Evolutionary conservation across 2,797 vertebrate species (phyloP).

Genomic region (Simalia tracyae): DNA sequence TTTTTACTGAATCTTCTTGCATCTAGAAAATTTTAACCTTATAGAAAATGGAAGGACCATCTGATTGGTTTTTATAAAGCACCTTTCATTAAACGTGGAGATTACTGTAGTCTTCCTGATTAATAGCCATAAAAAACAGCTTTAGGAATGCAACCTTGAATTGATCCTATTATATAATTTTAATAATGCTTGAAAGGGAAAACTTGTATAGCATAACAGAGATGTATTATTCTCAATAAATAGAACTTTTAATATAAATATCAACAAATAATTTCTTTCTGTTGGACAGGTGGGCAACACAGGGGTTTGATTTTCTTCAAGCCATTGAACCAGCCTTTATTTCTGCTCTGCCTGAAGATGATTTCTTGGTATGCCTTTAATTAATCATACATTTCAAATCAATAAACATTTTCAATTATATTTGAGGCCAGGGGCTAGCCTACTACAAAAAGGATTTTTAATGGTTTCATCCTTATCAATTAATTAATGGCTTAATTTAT

Average conservation of each 20-base stretch:
- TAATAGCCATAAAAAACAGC: neutral
- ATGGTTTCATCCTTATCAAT: neutral
- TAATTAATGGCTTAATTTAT: neutral
- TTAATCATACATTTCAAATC: slow-evolving; percentile 14
- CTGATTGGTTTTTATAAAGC: neutral
- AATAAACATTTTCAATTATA: neutral
- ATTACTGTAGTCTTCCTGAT: neutral
- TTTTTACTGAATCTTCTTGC: neutral
- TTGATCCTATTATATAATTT: neutral
- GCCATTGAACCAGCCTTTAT: slow-evolving; percentile 98
- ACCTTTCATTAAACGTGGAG: neutral
- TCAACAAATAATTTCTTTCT: slow-evolving; percentile 18
- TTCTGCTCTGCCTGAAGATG: slow-evolving; percentile 95
- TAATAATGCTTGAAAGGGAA: neutral
- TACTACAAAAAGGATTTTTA: neutral
- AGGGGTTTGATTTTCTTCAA: slow-evolving; percentile 99
- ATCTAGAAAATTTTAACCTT: neutral
- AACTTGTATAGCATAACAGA: neutral
- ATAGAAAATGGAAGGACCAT: neutral
- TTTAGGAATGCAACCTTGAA: neutral
- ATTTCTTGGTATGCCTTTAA: slow-evolving; percentile 89
- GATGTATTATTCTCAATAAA: neutral
- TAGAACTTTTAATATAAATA: neutral
- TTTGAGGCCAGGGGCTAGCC: neutral
- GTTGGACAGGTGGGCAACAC: slow-evolving; percentile 91